A percentile compares a stretch with the other conserved stretches of the same genome.
Evolutionary conservation across 2,113 vertebrate species (phyloP).

Genomic region (Symphodus melops): DNA sequence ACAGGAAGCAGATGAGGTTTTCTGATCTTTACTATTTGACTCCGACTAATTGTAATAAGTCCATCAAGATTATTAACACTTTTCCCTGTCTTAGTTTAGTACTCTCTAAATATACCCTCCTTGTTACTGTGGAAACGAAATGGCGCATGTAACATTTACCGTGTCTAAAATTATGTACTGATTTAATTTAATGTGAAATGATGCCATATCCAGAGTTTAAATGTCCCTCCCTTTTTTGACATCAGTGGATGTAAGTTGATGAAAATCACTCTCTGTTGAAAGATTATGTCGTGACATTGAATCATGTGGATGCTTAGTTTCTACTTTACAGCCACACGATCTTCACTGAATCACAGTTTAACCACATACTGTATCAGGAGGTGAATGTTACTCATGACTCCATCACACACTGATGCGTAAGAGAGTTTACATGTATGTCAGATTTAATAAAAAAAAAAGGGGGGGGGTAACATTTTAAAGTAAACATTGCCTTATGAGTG

Average conservation of each 20-base stretch:
- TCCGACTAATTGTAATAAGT: conserved; percentile 76
- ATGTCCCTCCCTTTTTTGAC: conserved; percentile 50
- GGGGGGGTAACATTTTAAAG: conserved; percentile 1
- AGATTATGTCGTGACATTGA: conserved; percentile 18
- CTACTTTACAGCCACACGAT: conserved; percentile 11
- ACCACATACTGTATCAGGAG: conserved; percentile 14
- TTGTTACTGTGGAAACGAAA: conserved; percentile 86
- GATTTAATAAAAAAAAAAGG: background rate
- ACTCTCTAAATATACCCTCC: conserved; percentile 80
- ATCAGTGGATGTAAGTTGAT: conserved; percentile 49
- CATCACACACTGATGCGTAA: background rate
- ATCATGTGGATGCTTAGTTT: conserved; percentile 16
- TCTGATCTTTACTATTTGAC: conserved; percentile 76
- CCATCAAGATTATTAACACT: conserved; percentile 70
- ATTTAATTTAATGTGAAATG: conserved; percentile 70
- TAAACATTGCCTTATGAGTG: background rate
- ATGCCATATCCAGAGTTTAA: conserved; percentile 43
- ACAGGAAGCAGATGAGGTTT: conserved; percentile 66
- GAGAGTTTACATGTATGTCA: background rate
- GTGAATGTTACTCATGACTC: conserved; percentile 32
- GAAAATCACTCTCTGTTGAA: conserved; percentile 34
- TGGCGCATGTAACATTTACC: conserved; percentile 76
- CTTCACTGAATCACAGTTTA: conserved; percentile 25
- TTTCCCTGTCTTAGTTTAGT: conserved; percentile 69
- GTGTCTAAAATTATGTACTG: conserved; percentile 74